Evolutionary conservation across 1,140 invertebrate genomes (phyloP).

Genomic region (Aphidius gifuensis): DNA sequence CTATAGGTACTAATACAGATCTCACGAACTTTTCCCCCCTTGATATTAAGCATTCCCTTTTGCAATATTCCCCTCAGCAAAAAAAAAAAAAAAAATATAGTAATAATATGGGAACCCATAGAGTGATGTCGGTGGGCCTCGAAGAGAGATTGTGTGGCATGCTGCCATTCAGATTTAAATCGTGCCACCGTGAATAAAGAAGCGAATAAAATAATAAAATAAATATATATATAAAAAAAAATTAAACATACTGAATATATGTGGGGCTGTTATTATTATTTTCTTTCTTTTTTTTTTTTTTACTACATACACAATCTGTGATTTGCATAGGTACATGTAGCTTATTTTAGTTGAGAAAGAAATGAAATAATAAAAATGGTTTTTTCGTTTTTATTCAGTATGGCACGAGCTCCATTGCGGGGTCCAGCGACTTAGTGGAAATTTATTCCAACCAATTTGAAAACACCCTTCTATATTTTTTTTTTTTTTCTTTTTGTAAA

Average conservation of each 20-base stretch:
- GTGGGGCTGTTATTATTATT: too few relatives aligned
- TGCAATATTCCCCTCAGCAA: constrained; percentile 6
- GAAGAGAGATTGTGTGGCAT: constrained; percentile 27
- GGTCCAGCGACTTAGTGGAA: not conserved
- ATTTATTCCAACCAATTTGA: constrained; percentile 11
- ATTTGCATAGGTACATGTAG: not conserved
- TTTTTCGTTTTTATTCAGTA: constrained; percentile 11
- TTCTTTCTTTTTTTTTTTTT: too few relatives aligned
- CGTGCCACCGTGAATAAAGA: constrained; percentile 26
- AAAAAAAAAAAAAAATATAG: not conserved
- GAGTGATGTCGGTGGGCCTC: constrained; percentile 26
- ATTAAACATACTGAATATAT: too few relatives aligned
- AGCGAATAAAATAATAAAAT: constrained; percentile 27
- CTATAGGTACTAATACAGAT: constrained; percentile 54
- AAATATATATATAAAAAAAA: not conserved
- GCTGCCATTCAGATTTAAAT: constrained; percentile 55
- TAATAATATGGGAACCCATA: constrained; percentile 44
- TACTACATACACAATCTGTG: not conserved
- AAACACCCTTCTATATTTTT: not conserved
- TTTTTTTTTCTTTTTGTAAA: too few relatives aligned
- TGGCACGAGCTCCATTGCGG: not conserved
- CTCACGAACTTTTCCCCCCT: constrained; percentile 47
- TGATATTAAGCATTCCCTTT: constrained; percentile 25
- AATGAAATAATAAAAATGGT: too few relatives aligned
- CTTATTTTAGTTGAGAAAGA: too few relatives aligned